phyloP scores from a whole-genome alignment of 2,113 vertebrate species.

The Phaethornis superciliosus region DNA sequence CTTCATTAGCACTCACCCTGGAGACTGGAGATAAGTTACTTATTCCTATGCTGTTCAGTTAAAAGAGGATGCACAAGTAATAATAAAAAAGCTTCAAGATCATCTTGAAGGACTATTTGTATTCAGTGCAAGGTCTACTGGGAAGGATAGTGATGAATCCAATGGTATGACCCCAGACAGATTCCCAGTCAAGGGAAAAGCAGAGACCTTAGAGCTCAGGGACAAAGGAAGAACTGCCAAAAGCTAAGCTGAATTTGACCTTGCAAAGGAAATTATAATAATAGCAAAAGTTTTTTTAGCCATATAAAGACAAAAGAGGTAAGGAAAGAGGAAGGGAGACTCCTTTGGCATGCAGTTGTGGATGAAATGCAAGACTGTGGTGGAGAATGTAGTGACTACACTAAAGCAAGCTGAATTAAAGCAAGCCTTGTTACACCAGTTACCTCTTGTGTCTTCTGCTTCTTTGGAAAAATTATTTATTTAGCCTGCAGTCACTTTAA shows the following conservation, averaged over 20 bases:
- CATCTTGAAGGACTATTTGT: background rate
- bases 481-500: background rate
- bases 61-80: background rate
- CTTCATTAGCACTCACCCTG: background rate
- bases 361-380: background rate
- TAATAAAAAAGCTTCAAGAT: background rate
- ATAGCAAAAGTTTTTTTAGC: background rate
- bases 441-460: background rate
- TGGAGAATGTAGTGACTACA: background rate
- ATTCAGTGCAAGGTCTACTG: background rate
- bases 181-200: background rate
- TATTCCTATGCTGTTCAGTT: background rate
- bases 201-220: background rate
- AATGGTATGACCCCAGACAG: background rate
- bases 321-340: background rate
- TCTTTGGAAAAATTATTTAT: background rate
- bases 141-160: background rate
- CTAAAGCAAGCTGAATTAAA: background rate
- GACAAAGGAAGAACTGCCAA: background rate
- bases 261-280: slow-evolving; percentile 2
- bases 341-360: background rate
- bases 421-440: background rate
- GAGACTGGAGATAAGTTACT: background rate
- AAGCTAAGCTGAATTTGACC: background rate
- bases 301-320: background rate